Percentiles rank a stretch among this genome's conserved stretches.
Evolutionary conservation across 2,797 vertebrate species (phyloP).

Genomic region (Acrocephalus scirpaceus): DNA sequence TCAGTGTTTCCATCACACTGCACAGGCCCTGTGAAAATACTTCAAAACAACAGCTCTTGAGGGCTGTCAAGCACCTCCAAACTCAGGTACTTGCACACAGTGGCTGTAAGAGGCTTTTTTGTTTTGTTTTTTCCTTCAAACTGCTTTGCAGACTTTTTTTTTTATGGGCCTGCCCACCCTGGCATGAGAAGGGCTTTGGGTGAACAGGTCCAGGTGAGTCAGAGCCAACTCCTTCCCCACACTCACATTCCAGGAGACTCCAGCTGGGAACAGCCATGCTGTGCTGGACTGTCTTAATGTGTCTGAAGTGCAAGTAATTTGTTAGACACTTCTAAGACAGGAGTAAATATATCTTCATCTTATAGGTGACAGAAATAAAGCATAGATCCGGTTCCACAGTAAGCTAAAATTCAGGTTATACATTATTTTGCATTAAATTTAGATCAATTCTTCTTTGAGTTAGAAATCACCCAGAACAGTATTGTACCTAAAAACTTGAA

Average conservation of each 20-base stretch:
- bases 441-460: background rate
- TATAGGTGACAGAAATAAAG: background rate
- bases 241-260: background rate
- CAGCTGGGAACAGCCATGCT: background rate
- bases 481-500: constrained; percentile 3
- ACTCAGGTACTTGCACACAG: background rate
- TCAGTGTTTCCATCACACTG: background rate
- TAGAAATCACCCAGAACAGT: background rate
- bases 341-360: background rate
- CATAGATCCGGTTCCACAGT: background rate
- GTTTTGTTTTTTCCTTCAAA: background rate
- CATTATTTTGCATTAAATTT: background rate
- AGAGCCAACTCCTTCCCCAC: background rate
- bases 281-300: background rate
- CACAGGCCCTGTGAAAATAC: fast-evolving
- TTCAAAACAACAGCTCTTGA: background rate
- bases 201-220: background rate
- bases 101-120: background rate
- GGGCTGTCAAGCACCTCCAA: background rate
- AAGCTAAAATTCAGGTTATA: background rate
- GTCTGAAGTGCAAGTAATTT: background rate
- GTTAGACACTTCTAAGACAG: background rate
- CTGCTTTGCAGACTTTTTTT: background rate
- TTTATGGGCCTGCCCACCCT: background rate
- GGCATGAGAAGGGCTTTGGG: background rate